A percentile compares a stretch with the other conserved stretches of the same genome.
These are phyloP conservation scores for Sebastes umbrosus DNA, from an alignment of 2,797 vertebrate species.

Conservation along the genomic window DNA sequence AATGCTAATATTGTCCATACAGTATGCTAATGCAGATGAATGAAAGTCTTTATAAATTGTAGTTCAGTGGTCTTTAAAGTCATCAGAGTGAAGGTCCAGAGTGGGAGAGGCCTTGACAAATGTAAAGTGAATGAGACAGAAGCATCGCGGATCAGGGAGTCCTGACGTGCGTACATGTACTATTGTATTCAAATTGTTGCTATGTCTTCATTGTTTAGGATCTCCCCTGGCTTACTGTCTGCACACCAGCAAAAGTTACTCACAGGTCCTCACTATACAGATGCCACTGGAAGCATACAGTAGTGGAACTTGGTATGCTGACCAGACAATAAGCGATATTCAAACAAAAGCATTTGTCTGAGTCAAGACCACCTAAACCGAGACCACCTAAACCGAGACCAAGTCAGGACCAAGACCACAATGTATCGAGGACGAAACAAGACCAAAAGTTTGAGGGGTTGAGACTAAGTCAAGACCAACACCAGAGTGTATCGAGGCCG, in stretches of 20 bases:
- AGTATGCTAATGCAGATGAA: neutral
- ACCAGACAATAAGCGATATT: too few relatives aligned
- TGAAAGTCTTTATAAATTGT: neutral
- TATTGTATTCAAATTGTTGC: neutral
- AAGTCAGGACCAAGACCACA: too few relatives aligned
- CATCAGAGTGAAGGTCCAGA: neutral
- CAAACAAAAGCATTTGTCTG: too few relatives aligned
- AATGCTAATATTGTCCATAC: neutral
- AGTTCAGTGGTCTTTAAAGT: neutral
- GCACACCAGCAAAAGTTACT: too few relatives aligned
- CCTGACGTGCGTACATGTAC: neutral
- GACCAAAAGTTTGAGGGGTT: too few relatives aligned
- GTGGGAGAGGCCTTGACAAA: neutral
- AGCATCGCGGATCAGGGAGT: neutral
- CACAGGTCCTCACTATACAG: neutral
- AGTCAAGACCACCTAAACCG: too few relatives aligned
- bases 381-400: too few relatives aligned
- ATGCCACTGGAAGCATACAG: too few relatives aligned
- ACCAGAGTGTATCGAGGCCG: too few relatives aligned
- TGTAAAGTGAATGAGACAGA: neutral
- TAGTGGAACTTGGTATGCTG: too few relatives aligned
- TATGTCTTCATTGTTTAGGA: neutral
- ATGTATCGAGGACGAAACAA: too few relatives aligned
- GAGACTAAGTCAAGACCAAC: too few relatives aligned
- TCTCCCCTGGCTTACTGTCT: neutral